phyloP scores from a whole-genome alignment of 1,140 invertebrate genomes.

The Agrilus planipennis region DNA sequence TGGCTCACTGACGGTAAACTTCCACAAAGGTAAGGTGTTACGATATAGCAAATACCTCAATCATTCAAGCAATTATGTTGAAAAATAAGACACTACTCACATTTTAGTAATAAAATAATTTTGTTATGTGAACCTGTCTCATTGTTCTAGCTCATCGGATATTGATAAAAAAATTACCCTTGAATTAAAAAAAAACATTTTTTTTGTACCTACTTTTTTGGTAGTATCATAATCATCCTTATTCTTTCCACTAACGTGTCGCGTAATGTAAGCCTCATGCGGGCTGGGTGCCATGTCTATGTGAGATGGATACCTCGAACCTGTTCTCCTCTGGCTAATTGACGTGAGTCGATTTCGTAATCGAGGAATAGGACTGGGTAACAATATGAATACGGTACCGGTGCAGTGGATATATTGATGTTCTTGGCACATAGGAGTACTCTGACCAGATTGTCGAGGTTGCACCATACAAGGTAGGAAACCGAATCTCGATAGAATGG shows the following conservation, averaged over 20 bases:
- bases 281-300: constrained; percentile 65
- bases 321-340: constrained; percentile 31
- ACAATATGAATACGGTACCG: constrained; percentile 88
- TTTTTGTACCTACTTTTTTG: constrained; percentile 40
- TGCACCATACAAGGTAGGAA: constrained; percentile 69
- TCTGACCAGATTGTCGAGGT: constrained; percentile 34
- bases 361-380: constrained; percentile 44
- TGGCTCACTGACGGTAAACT: no score
- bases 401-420: constrained; percentile 77
- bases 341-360: constrained; percentile 35
- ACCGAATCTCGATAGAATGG: constrained; percentile 70
- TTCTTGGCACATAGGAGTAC: constrained; percentile 34
- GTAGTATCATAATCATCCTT: constrained; percentile 57
- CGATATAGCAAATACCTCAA: no score
- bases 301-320: constrained; percentile 41
- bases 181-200: constrained; percentile 7
- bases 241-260: constrained; percentile 73
- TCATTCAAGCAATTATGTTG: no score
- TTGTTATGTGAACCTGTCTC: no score
- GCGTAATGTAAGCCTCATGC: constrained; percentile 82
- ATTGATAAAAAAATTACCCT: not conserved
- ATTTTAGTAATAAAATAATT: no score
- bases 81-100: no score
- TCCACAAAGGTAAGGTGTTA: no score
- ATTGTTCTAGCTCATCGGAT: no score